Base-by-base conservation (phyloP, 2,797 vertebrate genomes). In the Muscicapa comitata region DNA sequence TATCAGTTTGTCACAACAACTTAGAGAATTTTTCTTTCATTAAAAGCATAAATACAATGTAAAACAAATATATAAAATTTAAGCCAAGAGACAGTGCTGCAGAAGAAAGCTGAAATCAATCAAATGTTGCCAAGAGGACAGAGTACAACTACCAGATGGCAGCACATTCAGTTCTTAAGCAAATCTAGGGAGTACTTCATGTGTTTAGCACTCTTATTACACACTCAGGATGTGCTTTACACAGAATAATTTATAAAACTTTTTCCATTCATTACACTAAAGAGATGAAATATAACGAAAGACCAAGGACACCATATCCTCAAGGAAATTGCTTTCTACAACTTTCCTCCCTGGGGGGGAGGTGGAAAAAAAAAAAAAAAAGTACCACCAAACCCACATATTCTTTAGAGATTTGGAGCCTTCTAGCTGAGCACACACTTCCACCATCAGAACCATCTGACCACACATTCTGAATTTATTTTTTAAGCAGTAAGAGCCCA, bases 81-180 rank as follows among this genome's bases (percentile, higher is more conserved):
- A 90, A 92, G 86, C 67, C 93, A 95, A 66, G 88, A 66, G 47
- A 51, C 43, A 86, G 62, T 6, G 45, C 78, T 84, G 62, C 75
- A 86, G 38, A 35, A 82, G 79, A 89, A 94, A 94, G 79, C 62
- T 58, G 54, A 82, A 85, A 58, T 86, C 68, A 82, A 90, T 37
- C 57, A 94, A 77, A 84, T 0, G 0, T n/a, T 92, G 96, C 92
- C 93, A 95, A 94, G 59, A 92, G 59, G 88, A 88, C 80, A 76
- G 80, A 94, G 77, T 53, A 93, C 92, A 95, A 85, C 92, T 88
- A 94, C 91, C 94, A 95, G 66, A 95, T 91, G 94, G 88, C 91
- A 96, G 81, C 85, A 96, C 92, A 93, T 94, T 73, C 86, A 95
- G 94, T 94, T 88, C 94, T 80, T 61, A 63, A 38, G 84, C 71